These are phyloP conservation scores for Diorhabda sublineata DNA, from an alignment of 1,140 invertebrate species.

Conservation along the genomic window DNA sequence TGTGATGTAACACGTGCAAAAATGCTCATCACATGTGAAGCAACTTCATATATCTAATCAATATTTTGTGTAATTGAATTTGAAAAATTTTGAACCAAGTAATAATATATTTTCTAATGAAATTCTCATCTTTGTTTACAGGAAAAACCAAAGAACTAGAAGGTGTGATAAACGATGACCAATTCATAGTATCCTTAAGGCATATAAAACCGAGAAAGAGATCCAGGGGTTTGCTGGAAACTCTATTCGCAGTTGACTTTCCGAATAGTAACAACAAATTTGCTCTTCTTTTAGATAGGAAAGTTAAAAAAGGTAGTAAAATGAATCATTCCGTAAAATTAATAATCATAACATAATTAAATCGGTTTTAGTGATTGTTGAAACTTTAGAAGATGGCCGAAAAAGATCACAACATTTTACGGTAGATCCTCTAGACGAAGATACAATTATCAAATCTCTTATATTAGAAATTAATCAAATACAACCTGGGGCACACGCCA, in stretches of 20 bases:
- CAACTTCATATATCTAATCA: too few species aligned
- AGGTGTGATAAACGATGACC: slow-evolving; percentile 55
- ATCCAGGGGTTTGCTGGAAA: slow-evolving; percentile 52
- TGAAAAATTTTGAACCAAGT: too few species aligned
- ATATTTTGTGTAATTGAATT: too few species aligned
- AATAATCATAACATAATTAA: slow-evolving; percentile 2
- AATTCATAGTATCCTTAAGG: slow-evolving; percentile 59
- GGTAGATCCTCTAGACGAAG: slow-evolving; percentile 52
- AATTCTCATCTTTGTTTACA: slow-evolving; percentile 44
- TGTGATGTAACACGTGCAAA: too few species aligned
- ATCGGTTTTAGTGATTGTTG: slow-evolving; percentile 54
- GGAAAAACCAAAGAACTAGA: slow-evolving; percentile 56
- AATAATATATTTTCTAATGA: background rate
- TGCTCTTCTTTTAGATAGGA: slow-evolving; percentile 60
- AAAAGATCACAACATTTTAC: slow-evolving; percentile 50
- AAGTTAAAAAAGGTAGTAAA: slow-evolving; percentile 55
- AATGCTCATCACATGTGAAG: too few species aligned
- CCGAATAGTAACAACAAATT: slow-evolving; percentile 59
- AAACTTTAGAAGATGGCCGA: slow-evolving; percentile 52
- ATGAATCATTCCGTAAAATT: slow-evolving; percentile 19
- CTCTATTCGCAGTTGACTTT: slow-evolving; percentile 62
- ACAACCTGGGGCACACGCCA: slow-evolving; percentile 50
- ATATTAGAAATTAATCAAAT: slow-evolving; percentile 54
- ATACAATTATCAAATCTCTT: slow-evolving; percentile 51
- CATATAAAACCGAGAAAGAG: slow-evolving; percentile 58